A percentile compares a stretch with the other conserved stretches of the same genome.
These are phyloP conservation scores for Poliocrania exsul DNA, from an alignment of 2,797 vertebrate species.

Conservation along the genomic window DNA sequence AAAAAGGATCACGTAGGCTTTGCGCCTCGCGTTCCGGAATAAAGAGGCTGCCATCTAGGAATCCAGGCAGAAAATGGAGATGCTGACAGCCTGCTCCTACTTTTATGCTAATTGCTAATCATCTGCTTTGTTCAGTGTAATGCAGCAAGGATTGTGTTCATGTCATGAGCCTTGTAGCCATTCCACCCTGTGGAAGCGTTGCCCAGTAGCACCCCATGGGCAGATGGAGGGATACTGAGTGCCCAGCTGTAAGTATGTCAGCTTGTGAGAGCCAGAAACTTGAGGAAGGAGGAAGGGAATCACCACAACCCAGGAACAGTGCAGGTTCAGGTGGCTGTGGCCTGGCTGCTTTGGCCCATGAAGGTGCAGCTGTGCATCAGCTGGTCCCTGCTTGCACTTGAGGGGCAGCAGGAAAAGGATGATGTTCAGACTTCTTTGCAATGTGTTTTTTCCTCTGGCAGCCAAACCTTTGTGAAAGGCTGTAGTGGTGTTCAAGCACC, in stretches of 20 bases:
- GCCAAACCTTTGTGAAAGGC: background rate
- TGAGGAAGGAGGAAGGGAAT: background rate
- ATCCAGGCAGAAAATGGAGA: constrained; percentile 71
- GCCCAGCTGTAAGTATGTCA: background rate
- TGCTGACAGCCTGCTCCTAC: constrained; percentile 63
- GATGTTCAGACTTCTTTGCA: background rate
- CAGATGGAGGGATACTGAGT: background rate
- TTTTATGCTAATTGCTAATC: constrained; percentile 70
- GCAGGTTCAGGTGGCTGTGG: background rate
- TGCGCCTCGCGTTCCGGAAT: constrained; percentile 68
- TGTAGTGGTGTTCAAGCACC: background rate
- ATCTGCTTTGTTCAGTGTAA: constrained; percentile 57
- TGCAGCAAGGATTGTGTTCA: constrained; percentile 18
- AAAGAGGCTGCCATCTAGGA: constrained; percentile 73
- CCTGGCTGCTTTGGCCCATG: background rate
- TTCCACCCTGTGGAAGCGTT: background rate
- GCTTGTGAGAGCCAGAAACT: background rate
- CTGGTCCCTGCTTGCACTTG: background rate
- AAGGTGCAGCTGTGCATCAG: background rate
- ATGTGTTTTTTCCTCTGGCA: background rate
- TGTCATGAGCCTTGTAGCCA: background rate
- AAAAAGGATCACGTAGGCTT: constrained; percentile 71
- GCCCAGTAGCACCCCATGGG: background rate
- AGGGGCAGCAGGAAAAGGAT: background rate
- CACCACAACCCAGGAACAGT: background rate